Base-by-base conservation (phyloP, 2,888 invertebrate species). In the Acheta domesticus region DNA sequence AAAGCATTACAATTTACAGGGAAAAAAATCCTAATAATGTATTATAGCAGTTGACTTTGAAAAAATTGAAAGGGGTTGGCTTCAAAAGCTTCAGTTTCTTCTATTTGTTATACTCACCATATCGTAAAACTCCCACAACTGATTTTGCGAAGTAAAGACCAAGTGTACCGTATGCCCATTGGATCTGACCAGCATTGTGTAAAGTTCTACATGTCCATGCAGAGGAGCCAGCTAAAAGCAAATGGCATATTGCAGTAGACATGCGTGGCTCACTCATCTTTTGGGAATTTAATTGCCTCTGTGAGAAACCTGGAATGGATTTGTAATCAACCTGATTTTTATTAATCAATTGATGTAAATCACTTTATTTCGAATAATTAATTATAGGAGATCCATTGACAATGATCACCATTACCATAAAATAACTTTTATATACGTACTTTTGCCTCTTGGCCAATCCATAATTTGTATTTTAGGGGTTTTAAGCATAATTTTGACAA, bases 181-280 rank as follows among this genome's bases (percentile, higher is more conserved):
- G 62, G 11, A 62, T 62, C n/a, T 62, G 62, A n/a, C 62, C 62
- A 62, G 62, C 62, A 62, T 12, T 62, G n/a, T 62, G 62, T 62
- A 62, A n/a, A 62, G 62, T 62, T 62, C 62, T 14, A 62, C 62
- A 62, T 62, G 62, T 62, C 62, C 62, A 62, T 19, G 62, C 62
- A 14, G 62, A 62, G n/a, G 62, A 62, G 14, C 62, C 62, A 12
- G 62, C 62, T 62, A 62, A 62, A 62, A 62, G 62, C 62, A 62
- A 62, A 62, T 62, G 62, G n/a, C 62, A 62, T 62, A 62, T 62
- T n/a, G 62, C 62, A 62, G 62, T 62, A 19, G 62, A 62, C 62
- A 62, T 62, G 11, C 62, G 62, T 62, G 62, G 62, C 62, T 62
- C 62, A 4, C 16, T 19, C 62, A 62, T 62, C 62, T n/a, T 62